Base-by-base conservation (phyloP, 2,888 invertebrate genomes). In the Ephialtes manifestator region DNA sequence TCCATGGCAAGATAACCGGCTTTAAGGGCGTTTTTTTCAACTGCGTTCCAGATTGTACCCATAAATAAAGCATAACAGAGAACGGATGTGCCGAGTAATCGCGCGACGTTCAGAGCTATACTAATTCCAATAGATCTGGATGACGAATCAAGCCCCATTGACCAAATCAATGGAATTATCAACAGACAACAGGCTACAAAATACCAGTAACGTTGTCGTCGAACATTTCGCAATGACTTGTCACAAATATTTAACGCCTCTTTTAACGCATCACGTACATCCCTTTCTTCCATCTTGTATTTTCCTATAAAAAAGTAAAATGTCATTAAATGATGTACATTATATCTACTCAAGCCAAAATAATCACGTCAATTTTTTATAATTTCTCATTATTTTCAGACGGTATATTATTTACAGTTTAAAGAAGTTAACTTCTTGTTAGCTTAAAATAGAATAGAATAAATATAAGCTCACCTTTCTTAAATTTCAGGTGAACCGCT, bases 11-110 rank as follows among this genome's bases (percentile, higher is more conserved):
- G 95, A 90, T 96, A 95, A 8, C 97, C 97, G n/a, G 97, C 96
- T 89, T 96, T 95, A 18, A 97, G 95, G 58, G 97, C 97, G 94
- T 98, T 97, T 88, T 95, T 95, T 93, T 98, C 98, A 87, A 97
- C 97, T 87, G 95, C 95, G 92, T 97, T 97, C 98, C 98, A 98
- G 86, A 98, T 92, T 0, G 97, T 95, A 46, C 96, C 97, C 98
- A 97, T 97, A 87, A 97, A 95, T 20, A 97, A 87, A 86, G 95
- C 96, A 91, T 97, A 98, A 74, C 97, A 95, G 88, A 96, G 95
- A 28, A 96, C 90, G 13, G 95, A 96, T 28, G 96, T 96, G 68
- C 97, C 92, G 8, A 97, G 88, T 67, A 97, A 94, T 91, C 96
- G 96, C 0, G 96, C 90, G 80, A 97, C 90, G 89, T 96, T 95